These are phyloP conservation scores for Microcebus griseorufus DNA, from an alignment of 2,113 vertebrate species.

Conservation along the genomic window DNA sequence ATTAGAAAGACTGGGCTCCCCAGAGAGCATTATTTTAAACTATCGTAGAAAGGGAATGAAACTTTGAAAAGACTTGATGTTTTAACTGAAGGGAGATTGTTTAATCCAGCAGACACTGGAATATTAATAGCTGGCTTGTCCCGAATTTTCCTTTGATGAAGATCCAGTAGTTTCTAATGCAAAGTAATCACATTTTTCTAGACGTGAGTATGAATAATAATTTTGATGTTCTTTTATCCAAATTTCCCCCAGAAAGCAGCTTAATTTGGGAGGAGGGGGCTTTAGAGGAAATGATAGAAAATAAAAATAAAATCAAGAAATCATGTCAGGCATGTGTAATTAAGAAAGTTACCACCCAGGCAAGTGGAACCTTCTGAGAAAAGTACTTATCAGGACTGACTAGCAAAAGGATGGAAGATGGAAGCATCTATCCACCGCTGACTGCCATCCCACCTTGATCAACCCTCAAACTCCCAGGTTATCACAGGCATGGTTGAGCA, in stretches of 20 bases:
- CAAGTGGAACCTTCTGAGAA: not conserved
- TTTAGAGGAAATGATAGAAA: not conserved
- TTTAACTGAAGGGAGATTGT: not conserved
- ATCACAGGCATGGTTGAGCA: too few species aligned
- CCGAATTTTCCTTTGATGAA: not conserved
- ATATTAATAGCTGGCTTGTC: not conserved
- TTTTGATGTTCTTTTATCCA: not conserved
- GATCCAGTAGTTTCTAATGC: not conserved
- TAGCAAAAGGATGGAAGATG: not conserved
- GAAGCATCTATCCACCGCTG: rapidly evolving
- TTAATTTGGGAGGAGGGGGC: not conserved
- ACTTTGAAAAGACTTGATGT: not conserved
- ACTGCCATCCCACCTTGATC: not conserved
- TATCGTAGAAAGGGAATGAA: not conserved
- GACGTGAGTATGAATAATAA: not conserved
- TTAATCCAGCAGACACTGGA: not conserved
- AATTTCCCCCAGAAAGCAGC: not conserved
- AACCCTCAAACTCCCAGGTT: too few species aligned
- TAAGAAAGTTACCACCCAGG: not conserved
- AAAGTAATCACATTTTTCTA: not conserved
- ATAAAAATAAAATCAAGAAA: not conserved
- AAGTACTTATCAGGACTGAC: not conserved
- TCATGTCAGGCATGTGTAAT: not conserved
- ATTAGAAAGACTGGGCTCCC: not conserved
- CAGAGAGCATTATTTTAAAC: too few species aligned